These are phyloP conservation scores for Cryptus armator DNA, from an alignment of 2,888 invertebrate species.

Conservation along the genomic window DNA sequence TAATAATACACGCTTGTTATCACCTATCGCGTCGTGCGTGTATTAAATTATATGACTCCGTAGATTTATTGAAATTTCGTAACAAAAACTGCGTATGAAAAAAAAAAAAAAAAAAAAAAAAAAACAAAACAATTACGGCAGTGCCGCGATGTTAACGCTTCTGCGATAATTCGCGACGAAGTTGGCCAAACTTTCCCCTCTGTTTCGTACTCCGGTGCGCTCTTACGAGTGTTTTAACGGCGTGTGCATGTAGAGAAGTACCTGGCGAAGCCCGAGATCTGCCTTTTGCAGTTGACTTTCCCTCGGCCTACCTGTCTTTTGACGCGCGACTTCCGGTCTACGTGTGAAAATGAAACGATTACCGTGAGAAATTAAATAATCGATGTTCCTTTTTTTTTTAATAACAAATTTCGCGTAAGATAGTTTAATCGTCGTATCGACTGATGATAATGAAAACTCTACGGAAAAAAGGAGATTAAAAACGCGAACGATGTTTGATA, in stretches of 20 bases:
- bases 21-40: no score
- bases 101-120: not conserved
- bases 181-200: conserved; percentile 45
- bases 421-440: not conserved
- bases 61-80: not conserved
- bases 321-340: conserved; percentile 64
- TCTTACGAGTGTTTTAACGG: conserved; percentile 9
- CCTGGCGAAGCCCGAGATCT: not conserved
- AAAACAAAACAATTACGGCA: not conserved
- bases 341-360: not conserved
- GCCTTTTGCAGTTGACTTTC: conserved; percentile 58
- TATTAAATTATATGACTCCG: no score
- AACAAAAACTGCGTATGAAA: not conserved
- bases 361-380: not conserved
- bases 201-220: conserved; percentile 24
- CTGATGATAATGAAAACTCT: not conserved
- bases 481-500: no score
- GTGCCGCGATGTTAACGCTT: conserved; percentile 5
- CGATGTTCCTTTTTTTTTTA: not conserved
- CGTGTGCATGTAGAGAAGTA: not conserved
- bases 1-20: not conserved
- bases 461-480: no score
- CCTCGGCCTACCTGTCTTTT: conserved; percentile 63
- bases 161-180: conserved; percentile 37
- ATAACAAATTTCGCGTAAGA: not conserved